Base-by-base conservation (phyloP, 2,113 vertebrate genomes). In the Phoxinus phoxinus region DNA sequence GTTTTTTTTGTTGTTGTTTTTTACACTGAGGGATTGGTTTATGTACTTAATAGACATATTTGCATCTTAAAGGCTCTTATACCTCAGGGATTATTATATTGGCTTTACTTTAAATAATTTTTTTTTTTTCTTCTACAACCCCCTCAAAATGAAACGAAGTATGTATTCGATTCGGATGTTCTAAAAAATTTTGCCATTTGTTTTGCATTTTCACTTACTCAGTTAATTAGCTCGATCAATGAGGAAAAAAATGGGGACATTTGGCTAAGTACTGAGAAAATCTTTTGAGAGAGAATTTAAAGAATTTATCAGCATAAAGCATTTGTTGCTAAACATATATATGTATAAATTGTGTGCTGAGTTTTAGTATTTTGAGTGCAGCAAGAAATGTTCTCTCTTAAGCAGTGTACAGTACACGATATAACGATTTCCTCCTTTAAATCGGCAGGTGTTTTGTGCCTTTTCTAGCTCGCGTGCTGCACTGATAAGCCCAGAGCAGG, bases 51-150 rank as follows among this genome's bases (percentile, higher is more conserved):
- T 25, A 25, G 21, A 25, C 37, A 19, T 48, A 6, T 27, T 30
- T 9, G 13, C 15, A 48, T 75, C 13, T 75, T 51, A 6, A 46
- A 48, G 46, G 48, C 74, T 21, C 19, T 32, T 76, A 21, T 51
- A 51, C 74, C 48, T 76, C 74, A 76, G 74, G 74, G 74, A 76
- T 53, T 51, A 7, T 44, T 63, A 44, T 46, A 37, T 37, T 78
- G 6, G 12, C 23, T 80, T 25, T 37, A 41, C 17, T 21, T 56
- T 30, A 75, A 75, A 73, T 73, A 2, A 4, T 2, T 19, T 53
- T 51, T 27, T 76, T 76, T 27, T 19, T 3, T 27, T 4, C 3
- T 32, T 27, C 1, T 5, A 44, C 8, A 46, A n/a, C 23, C 32
- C 21, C 9, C 21, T n/a, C 4, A 58, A 6, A n/a, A 61, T 37